Base-by-base conservation (phyloP, 2,888 invertebrate species). In the Cantharis rustica region DNA sequence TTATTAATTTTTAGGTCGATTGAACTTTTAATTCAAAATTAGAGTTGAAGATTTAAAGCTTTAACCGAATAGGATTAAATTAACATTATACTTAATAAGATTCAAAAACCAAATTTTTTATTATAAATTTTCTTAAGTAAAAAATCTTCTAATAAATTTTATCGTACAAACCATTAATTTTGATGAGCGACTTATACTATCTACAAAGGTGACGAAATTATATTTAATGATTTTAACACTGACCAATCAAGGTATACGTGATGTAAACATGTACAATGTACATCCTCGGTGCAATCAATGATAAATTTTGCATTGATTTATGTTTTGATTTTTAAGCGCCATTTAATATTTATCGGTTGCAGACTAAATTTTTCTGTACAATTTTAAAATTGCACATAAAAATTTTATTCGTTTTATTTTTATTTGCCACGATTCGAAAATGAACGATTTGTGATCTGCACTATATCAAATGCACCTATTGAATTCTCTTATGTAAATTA, bases 1-100 rank as follows among this genome's bases (percentile, higher is more conserved):
- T 74, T 74, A 74, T 74, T 74, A 70, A 69, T 74, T 74, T 75
- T 75, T 61, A 61, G 61, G 16, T 66, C 61, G 75, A 71, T 75
- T 71, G 68, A 75, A 71, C 71, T 66, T 75, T 10, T n/a, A 63
- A 69, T 66, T 68, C 69, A 71, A 71, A 47, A 47, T 47, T 47
- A 47, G n/a, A 47, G 7, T 47, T 47, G 47, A 47, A 47, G 13
- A 47, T 47, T 47, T 47, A 47, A 47, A n/a, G 47, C 47, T 47
- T n/a, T 47, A 47, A 47, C n/a, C n/a, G 47, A 47, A 47, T 47
- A 47, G n/a, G n/a, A 47, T 47, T 47, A 47, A n/a, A 47, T 47
- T n/a, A 47, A 47, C n/a, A n/a, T 47, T 47, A n/a, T 47, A 47
- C 47, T 47, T 47, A 47, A 47, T 13, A n/a, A 7, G n/a, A 47